phyloP scores from a whole-genome alignment of 2,888 invertebrate species.

The Ophion ventricosus region DNA sequence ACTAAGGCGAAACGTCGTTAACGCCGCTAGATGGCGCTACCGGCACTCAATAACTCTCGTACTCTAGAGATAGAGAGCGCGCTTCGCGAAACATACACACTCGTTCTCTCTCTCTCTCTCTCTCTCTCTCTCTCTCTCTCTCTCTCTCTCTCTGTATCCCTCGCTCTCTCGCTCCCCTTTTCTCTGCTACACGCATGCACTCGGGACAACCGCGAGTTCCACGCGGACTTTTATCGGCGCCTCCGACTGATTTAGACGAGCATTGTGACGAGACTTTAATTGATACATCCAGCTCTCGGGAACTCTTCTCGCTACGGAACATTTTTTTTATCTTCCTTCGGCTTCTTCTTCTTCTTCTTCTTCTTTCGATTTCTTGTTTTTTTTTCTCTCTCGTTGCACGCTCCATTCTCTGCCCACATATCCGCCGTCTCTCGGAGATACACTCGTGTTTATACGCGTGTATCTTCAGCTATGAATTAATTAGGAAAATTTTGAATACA shows the following conservation, averaged over 20 bases:
- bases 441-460: conserved; percentile 41
- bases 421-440: conserved; percentile 48
- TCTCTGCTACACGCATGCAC: conserved; percentile 8
- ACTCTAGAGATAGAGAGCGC: conserved; percentile 51
- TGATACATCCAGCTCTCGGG: conserved; percentile 63
- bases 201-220: conserved; percentile 67
- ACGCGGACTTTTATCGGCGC: conserved; percentile 71
- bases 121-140: no score
- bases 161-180: conserved; percentile 5
- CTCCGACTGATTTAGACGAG: conserved; percentile 71
- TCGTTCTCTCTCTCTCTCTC: conserved; percentile 14
- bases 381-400: conserved; percentile 48
- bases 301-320: conserved; percentile 39
- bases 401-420: conserved; percentile 5
- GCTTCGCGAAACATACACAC: conserved; percentile 57
- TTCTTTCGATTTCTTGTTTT: conserved; percentile 4
- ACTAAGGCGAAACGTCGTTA: conserved; percentile 79
- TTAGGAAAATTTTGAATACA: conserved; percentile 69
- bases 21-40: conserved; percentile 82
- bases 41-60: conserved; percentile 69
- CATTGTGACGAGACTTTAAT: conserved; percentile 64
- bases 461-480: conserved; percentile 68
- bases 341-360: no score
- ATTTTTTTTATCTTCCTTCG: conserved; percentile 19
- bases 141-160: no score